Evolutionary conservation across 2,113 vertebrate genomes (phyloP).

Genomic region (Platanista minor): DNA sequence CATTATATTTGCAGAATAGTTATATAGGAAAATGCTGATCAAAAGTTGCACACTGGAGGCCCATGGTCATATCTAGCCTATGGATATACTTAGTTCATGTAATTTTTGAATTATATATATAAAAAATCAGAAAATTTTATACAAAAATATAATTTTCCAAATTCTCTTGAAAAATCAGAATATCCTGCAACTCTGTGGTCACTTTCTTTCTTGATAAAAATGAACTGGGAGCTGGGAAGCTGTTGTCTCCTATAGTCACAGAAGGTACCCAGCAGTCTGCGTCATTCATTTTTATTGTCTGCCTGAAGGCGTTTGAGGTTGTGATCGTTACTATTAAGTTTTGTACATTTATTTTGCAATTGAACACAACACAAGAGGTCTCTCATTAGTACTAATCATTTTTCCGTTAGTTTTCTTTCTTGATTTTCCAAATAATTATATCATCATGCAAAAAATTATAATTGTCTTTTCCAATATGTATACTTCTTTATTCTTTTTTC

Average conservation of each 20-base stretch:
- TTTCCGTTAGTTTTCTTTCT: neutral
- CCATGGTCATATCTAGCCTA: neutral
- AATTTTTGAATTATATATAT: neutral
- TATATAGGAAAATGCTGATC: neutral
- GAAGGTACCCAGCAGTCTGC: neutral
- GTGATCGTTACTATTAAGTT: neutral
- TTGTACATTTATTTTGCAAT: neutral
- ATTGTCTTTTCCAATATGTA: neutral
- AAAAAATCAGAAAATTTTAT: neutral
- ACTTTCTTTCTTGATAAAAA: neutral
- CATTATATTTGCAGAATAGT: neutral
- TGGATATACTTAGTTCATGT: neutral
- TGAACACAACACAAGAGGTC: neutral
- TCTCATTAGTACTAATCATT: neutral
- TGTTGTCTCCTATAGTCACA: accelerated
- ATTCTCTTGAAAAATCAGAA: neutral
- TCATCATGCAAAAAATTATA: neutral
- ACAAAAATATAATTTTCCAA: neutral
- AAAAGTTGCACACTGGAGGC: neutral
- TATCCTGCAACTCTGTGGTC: neutral
- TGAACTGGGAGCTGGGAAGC: neutral
- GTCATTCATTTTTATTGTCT: neutral
- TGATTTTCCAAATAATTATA: neutral
- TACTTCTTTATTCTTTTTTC: neutral
- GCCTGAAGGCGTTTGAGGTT: neutral